Conservation (phyloP, 2,797 vertebrate species). For the Acanthurus lineatus region DNA sequence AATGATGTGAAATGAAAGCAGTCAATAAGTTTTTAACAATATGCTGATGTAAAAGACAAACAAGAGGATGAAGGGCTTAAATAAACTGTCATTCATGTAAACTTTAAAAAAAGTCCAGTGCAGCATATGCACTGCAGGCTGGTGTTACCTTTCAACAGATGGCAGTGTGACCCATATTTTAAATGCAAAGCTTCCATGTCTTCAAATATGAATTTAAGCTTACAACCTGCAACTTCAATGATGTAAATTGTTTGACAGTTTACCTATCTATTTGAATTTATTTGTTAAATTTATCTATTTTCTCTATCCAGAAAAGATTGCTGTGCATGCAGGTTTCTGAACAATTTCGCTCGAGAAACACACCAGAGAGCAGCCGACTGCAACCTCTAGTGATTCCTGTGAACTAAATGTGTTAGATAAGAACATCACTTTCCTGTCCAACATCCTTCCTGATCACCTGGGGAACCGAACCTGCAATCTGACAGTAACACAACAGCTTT, state of each 20-base stretch:
- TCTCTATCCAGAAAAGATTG: slow-evolving; percentile 29
- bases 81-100: neutral
- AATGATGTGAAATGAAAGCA: neutral
- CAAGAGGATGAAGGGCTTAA: too few species aligned
- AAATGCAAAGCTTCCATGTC: neutral
- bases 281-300: slow-evolving; percentile 21
- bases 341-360: slow-evolving; percentile 46
- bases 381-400: slow-evolving; percentile 35
- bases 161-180: slow-evolving; percentile 72
- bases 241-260: slow-evolving; percentile 50
- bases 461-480: slow-evolving; percentile 34
- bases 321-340: slow-evolving; percentile 40
- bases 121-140: neutral
- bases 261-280: slow-evolving; percentile 1
- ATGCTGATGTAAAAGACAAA: too few species aligned
- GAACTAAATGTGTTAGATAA: slow-evolving; percentile 60
- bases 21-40: too few species aligned
- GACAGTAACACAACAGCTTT: slow-evolving; percentile 11
- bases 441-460: slow-evolving; percentile 44
- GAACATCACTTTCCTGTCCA: slow-evolving; percentile 44
- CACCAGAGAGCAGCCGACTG: slow-evolving; percentile 46
- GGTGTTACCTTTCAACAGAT: slow-evolving; percentile 61
- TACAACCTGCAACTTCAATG: slow-evolving; percentile 21
- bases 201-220: slow-evolving; percentile 27
- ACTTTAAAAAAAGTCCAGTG: neutral